A percentile compares a stretch with the other conserved stretches of the same genome.
phyloP scores from a whole-genome alignment of 2,888 invertebrate genomes.

The Habrosyne pyritoides region DNA sequence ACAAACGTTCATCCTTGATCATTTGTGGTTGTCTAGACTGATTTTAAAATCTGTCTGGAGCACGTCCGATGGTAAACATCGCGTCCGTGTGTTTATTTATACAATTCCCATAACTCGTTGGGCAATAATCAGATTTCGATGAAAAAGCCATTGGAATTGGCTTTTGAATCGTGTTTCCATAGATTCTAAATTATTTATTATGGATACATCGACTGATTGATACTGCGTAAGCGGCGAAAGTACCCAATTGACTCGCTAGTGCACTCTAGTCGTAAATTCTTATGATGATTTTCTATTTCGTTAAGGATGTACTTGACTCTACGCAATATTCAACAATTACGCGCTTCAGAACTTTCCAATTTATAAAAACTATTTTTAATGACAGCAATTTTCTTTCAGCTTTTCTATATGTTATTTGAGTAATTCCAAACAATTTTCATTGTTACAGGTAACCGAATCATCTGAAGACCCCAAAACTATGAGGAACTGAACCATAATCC shows the following conservation, averaged over 20 bases:
- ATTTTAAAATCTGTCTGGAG: slow-evolving; percentile 2
- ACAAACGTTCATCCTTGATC: neutral
- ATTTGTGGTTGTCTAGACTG: slow-evolving; percentile 4
- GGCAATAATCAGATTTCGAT: neutral
- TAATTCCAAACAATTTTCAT: slow-evolving; percentile 20
- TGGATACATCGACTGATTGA: neutral
- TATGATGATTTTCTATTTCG: too few relatives aligned
- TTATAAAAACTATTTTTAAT: too few relatives aligned
- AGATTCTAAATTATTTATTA: neutral
- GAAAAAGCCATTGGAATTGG: neutral
- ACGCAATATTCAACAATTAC: too few relatives aligned
- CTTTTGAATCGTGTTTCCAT: neutral
- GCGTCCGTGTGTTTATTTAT: neutral
- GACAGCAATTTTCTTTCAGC: too few relatives aligned
- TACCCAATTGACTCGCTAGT: too few relatives aligned
- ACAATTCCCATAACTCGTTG: neutral
- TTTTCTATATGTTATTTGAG: neutral
- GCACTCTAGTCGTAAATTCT: too few relatives aligned
- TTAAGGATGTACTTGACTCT: too few relatives aligned
- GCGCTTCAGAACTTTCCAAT: too few relatives aligned
- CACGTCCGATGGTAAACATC: neutral
- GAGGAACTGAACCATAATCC: slow-evolving; percentile 36
- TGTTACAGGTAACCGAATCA: slow-evolving; percentile 52
- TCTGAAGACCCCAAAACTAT: slow-evolving; percentile 26
- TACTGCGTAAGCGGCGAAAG: too few relatives aligned